Percentiles rank a stretch among this genome's conserved stretches.
Conservation (phyloP, 2,888 invertebrate species). For the Seira ritae region DNA sequence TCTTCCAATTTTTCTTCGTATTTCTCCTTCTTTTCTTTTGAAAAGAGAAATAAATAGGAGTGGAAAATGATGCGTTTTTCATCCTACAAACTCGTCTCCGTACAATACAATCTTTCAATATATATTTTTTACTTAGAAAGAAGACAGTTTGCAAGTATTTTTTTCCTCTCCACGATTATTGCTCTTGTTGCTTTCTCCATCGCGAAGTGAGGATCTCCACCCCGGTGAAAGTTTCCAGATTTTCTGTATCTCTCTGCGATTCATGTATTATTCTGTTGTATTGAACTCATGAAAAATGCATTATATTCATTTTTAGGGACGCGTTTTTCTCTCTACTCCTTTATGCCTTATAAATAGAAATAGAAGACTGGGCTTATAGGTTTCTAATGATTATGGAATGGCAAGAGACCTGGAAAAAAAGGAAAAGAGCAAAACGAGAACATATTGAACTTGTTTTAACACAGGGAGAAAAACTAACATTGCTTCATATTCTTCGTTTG, state of each 20-base stretch:
- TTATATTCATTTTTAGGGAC: constrained; percentile 29
- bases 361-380: background rate
- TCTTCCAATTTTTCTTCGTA: too few relatives aligned
- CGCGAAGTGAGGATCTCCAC: background rate
- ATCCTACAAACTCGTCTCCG: background rate
- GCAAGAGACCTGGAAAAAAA: background rate
- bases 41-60: background rate
- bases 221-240: background rate
- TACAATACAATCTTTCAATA: constrained; percentile 3
- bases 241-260: constrained; percentile 23
- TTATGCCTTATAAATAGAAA: constrained; percentile 37
- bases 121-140: background rate
- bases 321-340: constrained; percentile 2
- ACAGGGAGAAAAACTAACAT: constrained; percentile 11
- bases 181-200: constrained; percentile 5
- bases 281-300: constrained; percentile 66
- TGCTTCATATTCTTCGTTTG: background rate
- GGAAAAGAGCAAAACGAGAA: background rate
- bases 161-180: background rate
- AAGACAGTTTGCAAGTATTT: background rate
- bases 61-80: constrained; percentile 2
- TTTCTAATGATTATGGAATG: constrained; percentile 4
- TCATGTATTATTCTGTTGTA: constrained; percentile 62
- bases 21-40: too few relatives aligned
- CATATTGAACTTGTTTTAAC: constrained; percentile 57